Evolutionary conservation across 2,888 invertebrate species (phyloP).

Genomic region (Cataglyphis altisquamis): DNA sequence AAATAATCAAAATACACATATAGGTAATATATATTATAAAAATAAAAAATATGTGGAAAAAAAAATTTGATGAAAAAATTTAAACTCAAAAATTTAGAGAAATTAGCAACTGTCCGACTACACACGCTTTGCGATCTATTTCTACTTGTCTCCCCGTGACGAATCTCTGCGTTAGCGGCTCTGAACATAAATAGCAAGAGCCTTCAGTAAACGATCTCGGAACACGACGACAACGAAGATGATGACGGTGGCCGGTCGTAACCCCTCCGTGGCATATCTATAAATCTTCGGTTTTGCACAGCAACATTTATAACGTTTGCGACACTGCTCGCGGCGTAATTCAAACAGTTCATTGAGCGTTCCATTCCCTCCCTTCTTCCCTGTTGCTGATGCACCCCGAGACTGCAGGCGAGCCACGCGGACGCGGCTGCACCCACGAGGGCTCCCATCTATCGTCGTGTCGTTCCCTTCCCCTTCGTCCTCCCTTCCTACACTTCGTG

Average conservation of each 20-base stretch:
- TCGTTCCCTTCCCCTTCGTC: constrained; percentile 73
- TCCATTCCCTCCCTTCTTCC: constrained; percentile 42
- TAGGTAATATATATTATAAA: background rate
- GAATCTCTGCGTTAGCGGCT: background rate
- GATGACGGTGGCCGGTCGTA: constrained; percentile 36
- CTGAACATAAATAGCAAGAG: background rate
- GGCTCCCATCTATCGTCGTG: constrained; percentile 75
- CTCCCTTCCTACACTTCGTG: constrained; percentile 70
- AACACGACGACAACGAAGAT: background rate
- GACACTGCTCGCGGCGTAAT: constrained; percentile 42
- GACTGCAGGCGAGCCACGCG: constrained; percentile 69
- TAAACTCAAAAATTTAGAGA: background rate
- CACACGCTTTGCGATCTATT: constrained; percentile 14
- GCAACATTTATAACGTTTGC: constrained; percentile 50
- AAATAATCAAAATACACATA: background rate
- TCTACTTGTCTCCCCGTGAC: background rate
- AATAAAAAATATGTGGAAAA: background rate
- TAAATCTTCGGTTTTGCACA: constrained; percentile 33
- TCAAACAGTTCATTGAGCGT: constrained; percentile 50
- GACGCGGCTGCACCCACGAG: constrained; percentile 79
- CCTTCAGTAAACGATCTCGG: background rate
- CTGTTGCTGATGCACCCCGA: constrained; percentile 42
- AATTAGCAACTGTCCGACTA: constrained; percentile 16
- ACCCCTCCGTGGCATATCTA: constrained; percentile 24
- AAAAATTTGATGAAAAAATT: background rate